Conservation (phyloP, 2,113 vertebrate genomes). For the Lepus americanus region DNA sequence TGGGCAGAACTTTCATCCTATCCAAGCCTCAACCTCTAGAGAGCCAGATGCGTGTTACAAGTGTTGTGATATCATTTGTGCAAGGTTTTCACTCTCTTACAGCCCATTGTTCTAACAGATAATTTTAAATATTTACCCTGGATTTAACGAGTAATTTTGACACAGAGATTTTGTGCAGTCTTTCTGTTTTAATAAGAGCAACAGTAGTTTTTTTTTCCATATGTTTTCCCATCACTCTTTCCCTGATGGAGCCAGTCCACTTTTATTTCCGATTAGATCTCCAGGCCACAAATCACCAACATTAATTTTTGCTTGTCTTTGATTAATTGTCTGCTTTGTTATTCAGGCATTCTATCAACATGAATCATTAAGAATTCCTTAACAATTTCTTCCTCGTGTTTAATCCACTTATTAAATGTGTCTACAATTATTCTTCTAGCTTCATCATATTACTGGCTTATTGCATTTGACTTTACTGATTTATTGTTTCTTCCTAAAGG, state of each 20-base stretch:
- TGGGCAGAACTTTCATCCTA: not conserved
- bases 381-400: slow-evolving; percentile 78
- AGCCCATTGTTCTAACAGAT: not conserved
- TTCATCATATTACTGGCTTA: slow-evolving; percentile 74
- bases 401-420: slow-evolving; percentile 82
- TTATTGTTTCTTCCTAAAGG: slow-evolving; percentile 77
- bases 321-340: slow-evolving; percentile 80
- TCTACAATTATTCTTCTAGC: slow-evolving; percentile 80
- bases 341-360: slow-evolving; percentile 76
- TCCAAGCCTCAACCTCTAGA: not conserved
- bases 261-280: slow-evolving; percentile 59
- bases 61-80: not conserved
- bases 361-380: slow-evolving; percentile 82
- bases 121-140: slow-evolving; percentile 42
- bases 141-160: slow-evolving; percentile 17
- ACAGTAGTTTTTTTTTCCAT: not conserved
- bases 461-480: slow-evolving; percentile 80
- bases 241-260: not conserved
- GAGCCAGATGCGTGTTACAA: not conserved
- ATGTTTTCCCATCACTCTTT: not conserved
- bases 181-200: slow-evolving; percentile 20
- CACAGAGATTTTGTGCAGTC: not conserved
- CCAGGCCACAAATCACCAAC: slow-evolving; percentile 74
- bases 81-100: not conserved
- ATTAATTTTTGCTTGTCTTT: slow-evolving; percentile 79